phyloP scores from a whole-genome alignment of 2,113 vertebrate genomes.

The Oreocharis arfaki region DNA sequence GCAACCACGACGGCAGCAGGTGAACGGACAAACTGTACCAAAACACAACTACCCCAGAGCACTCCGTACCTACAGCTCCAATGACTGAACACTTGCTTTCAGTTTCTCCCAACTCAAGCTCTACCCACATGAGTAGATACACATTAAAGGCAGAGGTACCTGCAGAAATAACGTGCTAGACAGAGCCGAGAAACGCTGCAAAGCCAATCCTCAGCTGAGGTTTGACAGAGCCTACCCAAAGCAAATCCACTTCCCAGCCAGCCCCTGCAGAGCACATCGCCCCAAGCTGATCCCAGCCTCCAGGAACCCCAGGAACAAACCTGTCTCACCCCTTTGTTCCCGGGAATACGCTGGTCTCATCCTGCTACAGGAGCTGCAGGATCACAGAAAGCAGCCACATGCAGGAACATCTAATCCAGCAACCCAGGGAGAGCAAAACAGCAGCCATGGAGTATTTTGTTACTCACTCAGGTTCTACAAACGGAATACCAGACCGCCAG shows the following conservation, averaged over 20 bases:
- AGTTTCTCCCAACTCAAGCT: background rate
- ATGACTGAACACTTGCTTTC: background rate
- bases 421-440: background rate
- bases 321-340: background rate
- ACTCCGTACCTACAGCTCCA: background rate
- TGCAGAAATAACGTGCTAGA: background rate
- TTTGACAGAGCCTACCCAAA: background rate
- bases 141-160: background rate
- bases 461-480: background rate
- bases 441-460: background rate
- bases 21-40: fast-evolving
- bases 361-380: fast-evolving
- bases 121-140: background rate
- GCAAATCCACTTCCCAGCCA: background rate
- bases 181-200: fast-evolving
- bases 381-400: background rate
- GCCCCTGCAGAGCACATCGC: background rate
- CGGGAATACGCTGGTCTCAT: fast-evolving
- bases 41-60: background rate
- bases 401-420: background rate
- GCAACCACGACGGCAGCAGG: background rate
- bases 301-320: background rate
- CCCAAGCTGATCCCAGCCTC: background rate
- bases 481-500: background rate
- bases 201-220: background rate